Percentiles rank a stretch among this genome's conserved stretches.
phyloP scores from a whole-genome alignment of 1,140 invertebrate genomes.

The Zeugodacus cucurbitae region DNA sequence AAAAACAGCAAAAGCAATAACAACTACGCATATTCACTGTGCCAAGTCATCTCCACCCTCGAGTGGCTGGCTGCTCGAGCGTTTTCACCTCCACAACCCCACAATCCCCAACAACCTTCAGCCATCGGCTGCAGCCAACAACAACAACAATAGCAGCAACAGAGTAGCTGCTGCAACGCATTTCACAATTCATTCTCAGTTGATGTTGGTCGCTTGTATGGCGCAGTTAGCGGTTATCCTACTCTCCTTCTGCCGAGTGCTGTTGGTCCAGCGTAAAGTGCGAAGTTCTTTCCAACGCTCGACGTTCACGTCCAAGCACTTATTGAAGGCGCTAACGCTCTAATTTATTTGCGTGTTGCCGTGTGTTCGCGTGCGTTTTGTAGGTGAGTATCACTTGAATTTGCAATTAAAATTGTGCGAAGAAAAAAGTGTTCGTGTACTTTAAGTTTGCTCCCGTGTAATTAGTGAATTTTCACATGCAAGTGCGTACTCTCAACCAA shows the following conservation, averaged over 20 bases:
- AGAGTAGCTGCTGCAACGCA: neutral
- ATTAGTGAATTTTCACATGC: neutral
- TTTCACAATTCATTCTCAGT: neutral
- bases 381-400: conserved; percentile 14
- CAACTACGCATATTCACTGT: neutral
- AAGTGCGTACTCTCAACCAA: too few species aligned
- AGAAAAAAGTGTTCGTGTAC: neutral
- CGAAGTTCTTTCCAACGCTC: neutral
- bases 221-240: conserved; percentile 1
- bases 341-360: neutral
- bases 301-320: too few species aligned
- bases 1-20: neutral
- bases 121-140: neutral
- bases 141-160: neutral
- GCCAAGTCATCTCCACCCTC: neutral
- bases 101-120: neutral
- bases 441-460: neutral
- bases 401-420: conserved; percentile 13
- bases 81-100: neutral
- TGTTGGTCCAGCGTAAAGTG: neutral
- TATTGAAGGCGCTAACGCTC: neutral
- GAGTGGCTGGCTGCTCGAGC: neutral
- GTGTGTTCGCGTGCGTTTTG: neutral
- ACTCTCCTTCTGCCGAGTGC: conserved; percentile 4
- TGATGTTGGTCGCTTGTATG: conserved; percentile 34